phyloP scores from a whole-genome alignment of 53 echinoderm and acorn worm species.

The Apostichopus leukothele region DNA sequence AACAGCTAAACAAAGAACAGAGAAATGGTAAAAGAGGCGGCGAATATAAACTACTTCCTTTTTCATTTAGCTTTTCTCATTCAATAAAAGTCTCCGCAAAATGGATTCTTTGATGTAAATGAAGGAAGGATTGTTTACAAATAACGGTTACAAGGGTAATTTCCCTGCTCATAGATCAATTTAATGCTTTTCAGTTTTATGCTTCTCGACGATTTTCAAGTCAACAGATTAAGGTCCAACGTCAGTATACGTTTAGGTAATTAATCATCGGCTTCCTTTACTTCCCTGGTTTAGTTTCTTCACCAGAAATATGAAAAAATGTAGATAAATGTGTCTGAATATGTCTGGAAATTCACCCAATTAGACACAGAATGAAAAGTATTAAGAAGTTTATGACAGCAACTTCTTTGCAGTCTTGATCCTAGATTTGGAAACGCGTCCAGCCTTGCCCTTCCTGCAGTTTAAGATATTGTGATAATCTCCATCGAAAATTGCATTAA shows the following conservation, averaged over 20 bases:
- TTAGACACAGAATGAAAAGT: no score
- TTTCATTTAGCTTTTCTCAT: constrained; percentile 26
- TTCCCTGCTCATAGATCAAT: constrained; percentile 33
- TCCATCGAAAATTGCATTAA: no score
- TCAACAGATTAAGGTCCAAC: not conserved
- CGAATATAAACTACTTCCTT: constrained; percentile 24
- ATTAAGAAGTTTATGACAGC: no score
- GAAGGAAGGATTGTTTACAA: not conserved
- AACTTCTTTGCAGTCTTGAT: no score
- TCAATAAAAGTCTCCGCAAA: not conserved
- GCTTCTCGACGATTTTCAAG: not conserved
- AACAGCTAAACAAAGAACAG: not conserved
- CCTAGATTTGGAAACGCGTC: no score
- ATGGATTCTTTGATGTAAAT: not conserved
- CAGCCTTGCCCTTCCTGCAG: no score
- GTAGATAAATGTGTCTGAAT: no score
- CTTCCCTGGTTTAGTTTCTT: no score
- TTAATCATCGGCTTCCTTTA: not conserved
- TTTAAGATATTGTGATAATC: no score
- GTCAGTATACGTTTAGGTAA: not conserved
- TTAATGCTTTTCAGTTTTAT: constrained; percentile 2
- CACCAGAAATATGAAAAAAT: no score
- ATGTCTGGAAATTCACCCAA: no score
- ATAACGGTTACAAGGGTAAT: constrained; percentile 23
- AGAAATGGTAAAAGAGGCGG: not conserved